Conservation (phyloP, 2,888 invertebrate genomes). For the Enoplolaimus lenunculus region DNA sequence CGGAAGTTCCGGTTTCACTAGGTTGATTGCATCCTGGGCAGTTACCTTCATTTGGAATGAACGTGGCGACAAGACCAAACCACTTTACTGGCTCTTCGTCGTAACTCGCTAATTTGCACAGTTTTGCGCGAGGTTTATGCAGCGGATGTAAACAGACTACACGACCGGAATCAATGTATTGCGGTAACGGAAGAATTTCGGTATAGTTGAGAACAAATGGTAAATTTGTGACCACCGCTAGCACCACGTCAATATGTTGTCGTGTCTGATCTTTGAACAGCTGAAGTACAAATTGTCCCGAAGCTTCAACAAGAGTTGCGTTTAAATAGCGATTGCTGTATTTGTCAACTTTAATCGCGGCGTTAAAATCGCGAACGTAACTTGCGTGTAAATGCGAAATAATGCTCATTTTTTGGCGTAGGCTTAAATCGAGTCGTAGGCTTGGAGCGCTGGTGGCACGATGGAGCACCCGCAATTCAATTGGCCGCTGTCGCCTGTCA, state of each 20-base stretch:
- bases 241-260: background rate
- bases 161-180: background rate
- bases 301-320: background rate
- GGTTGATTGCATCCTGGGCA: slow-evolving; percentile 9
- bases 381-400: slow-evolving; percentile 15
- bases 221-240: background rate
- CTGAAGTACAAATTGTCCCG: slow-evolving; percentile 7
- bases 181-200: background rate
- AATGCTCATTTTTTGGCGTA: slow-evolving; percentile 13
- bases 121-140: background rate
- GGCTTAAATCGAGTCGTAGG: slow-evolving; percentile 7
- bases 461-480: background rate
- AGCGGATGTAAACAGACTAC: background rate
- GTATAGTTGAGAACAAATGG: slow-evolving; percentile 15
- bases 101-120: background rate
- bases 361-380: slow-evolving; percentile 5
- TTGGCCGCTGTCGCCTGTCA: background rate
- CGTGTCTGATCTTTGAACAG: background rate
- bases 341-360: background rate
- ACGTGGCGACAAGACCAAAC: slow-evolving; percentile 2
- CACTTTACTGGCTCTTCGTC: background rate
- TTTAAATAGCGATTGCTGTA: slow-evolving; percentile 10
- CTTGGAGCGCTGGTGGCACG: slow-evolving; percentile 9
- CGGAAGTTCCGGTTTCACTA: background rate
- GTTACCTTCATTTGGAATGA: slow-evolving; percentile 2